Conservation (phyloP, 92 coral and sea anemone species). For the Parazoanthus swiftii region DNA sequence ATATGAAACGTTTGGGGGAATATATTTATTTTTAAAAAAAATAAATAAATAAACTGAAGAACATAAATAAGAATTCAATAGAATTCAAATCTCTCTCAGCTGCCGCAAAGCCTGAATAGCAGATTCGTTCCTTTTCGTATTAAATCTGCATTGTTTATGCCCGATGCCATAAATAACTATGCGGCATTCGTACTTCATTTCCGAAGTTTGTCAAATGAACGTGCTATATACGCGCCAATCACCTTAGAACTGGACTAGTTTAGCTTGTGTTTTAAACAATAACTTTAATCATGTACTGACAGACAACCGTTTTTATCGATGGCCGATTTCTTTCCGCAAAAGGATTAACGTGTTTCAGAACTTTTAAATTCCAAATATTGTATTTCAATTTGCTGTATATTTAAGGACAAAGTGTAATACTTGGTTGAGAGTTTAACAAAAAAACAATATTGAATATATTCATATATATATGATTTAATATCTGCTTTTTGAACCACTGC, state of each 20-base stretch:
- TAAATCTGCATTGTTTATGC: not conserved
- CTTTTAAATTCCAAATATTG: too few relatives aligned
- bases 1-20: too few relatives aligned
- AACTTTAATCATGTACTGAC: not conserved
- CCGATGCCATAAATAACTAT: not conserved
- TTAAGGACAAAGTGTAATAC: not conserved
- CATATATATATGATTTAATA: too few relatives aligned
- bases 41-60: too few relatives aligned
- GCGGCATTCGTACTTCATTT: not conserved
- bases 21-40: too few relatives aligned
- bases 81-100: not conserved
- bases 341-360: not conserved
- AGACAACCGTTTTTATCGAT: not conserved
- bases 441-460: too few relatives aligned
- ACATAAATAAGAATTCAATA: too few relatives aligned
- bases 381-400: too few relatives aligned
- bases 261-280: not conserved
- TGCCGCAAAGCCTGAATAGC: not conserved
- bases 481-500: not conserved
- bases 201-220: not conserved
- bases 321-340: not conserved
- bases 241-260: too few relatives aligned
- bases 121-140: not conserved
- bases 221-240: not conserved
- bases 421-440: not conserved